These are phyloP conservation scores for Drosophila burlai DNA, from an alignment of 1,140 invertebrate species.

Conservation along the genomic window DNA sequence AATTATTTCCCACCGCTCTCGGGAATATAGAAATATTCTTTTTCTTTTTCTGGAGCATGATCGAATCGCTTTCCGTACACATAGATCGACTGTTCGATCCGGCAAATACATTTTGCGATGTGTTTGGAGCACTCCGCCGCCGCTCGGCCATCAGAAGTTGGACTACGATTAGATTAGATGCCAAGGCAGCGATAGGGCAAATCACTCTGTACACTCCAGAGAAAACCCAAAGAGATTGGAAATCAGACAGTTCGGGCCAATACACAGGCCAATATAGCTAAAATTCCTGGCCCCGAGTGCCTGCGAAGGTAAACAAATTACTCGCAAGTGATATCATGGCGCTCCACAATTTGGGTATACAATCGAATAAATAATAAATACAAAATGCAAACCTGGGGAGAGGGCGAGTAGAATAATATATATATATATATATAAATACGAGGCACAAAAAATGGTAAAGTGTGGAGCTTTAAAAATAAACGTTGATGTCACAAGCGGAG, in stretches of 20 bases:
- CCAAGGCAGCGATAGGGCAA: slow-evolving; percentile 27
- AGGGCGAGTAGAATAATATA: slow-evolving; percentile 32
- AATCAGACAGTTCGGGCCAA: slow-evolving; percentile 40
- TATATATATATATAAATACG: slow-evolving; percentile 32
- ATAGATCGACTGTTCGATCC: slow-evolving; percentile 21
- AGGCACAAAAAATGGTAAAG: slow-evolving; percentile 45
- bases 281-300: slow-evolving; percentile 25
- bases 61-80: slow-evolving; percentile 34
- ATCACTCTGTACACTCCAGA: slow-evolving; percentile 49
- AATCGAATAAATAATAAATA: slow-evolving; percentile 61
- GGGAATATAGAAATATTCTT: slow-evolving; percentile 23
- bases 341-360: slow-evolving; percentile 72
- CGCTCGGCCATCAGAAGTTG: slow-evolving; percentile 20
- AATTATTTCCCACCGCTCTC: background rate
- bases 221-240: slow-evolving; percentile 32
- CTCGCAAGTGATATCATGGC: slow-evolving; percentile 73
- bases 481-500: slow-evolving; percentile 72
- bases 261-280: slow-evolving; percentile 20
- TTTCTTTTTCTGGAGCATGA: slow-evolving; percentile 48
- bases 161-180: slow-evolving; percentile 45
- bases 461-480: slow-evolving; percentile 78
- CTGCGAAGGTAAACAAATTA: slow-evolving; percentile 67
- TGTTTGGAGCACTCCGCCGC: background rate
- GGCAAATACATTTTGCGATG: background rate
- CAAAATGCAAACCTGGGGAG: slow-evolving; percentile 64